phyloP scores from a whole-genome alignment of 92 coral and sea anemone genomes.

The Epizoanthus rinbou region DNA sequence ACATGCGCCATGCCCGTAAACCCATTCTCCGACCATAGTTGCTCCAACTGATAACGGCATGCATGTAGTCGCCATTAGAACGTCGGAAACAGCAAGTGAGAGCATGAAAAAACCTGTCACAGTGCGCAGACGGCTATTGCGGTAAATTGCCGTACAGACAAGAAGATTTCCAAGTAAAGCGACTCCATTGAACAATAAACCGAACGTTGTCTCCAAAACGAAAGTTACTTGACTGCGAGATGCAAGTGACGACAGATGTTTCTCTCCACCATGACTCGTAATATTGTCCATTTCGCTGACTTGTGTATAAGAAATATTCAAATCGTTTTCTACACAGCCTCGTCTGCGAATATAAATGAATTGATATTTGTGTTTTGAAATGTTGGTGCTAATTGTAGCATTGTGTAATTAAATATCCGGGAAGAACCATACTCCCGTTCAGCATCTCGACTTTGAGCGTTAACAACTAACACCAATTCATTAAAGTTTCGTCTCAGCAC shows the following conservation, averaged over 20 bases:
- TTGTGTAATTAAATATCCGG: not conserved
- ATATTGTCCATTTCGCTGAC: not conserved
- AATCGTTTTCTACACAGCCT: not conserved
- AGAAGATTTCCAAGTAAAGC: slow-evolving; percentile 28
- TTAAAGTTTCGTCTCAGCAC: no score
- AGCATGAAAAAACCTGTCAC: slow-evolving; percentile 35
- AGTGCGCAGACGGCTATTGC: slow-evolving; percentile 30
- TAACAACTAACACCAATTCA: no score
- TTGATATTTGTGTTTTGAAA: not conserved
- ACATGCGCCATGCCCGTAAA: slow-evolving; percentile 18
- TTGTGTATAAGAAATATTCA: not conserved
- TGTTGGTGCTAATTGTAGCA: not conserved
- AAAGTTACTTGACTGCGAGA: slow-evolving; percentile 18
- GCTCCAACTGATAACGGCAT: slow-evolving; percentile 36
- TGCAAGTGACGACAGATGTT: slow-evolving; percentile 3
- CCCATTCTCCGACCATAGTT: slow-evolving; percentile 14
- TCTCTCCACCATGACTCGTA: not conserved
- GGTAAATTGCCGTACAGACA: slow-evolving; percentile 36
- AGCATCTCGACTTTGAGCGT: not conserved
- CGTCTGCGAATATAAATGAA: not conserved
- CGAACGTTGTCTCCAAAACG: slow-evolving; percentile 4
- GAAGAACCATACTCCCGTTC: not conserved
- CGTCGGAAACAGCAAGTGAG: slow-evolving; percentile 35
- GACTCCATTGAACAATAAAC: not conserved
- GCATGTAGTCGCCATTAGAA: slow-evolving; percentile 35